These are phyloP conservation scores for Urocitellus parryii DNA, from an alignment of 2,113 vertebrate genomes.

Conservation along the genomic window DNA sequence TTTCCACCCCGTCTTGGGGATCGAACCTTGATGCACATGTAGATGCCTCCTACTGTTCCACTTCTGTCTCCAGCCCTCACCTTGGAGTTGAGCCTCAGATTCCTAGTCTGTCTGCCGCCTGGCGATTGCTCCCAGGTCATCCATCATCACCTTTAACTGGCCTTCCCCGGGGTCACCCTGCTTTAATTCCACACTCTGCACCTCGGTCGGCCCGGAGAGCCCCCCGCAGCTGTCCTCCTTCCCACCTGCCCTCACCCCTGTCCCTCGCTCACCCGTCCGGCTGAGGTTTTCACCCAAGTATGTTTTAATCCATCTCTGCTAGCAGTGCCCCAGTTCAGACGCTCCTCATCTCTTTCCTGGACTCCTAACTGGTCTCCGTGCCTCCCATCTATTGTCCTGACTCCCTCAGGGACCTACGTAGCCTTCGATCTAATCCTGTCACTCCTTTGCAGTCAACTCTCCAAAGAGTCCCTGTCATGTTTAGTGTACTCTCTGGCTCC, in stretches of 20 bases:
- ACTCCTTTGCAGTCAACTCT: neutral
- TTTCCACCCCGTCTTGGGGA: neutral
- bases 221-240: neutral
- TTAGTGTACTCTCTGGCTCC: neutral
- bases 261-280: neutral
- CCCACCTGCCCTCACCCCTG: too few species aligned
- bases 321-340: neutral
- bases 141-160: neutral
- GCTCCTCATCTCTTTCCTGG: neutral
- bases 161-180: neutral
- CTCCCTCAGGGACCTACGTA: neutral
- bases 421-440: neutral
- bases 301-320: neutral
- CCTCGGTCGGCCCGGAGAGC: neutral
- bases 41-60: rapidly evolving
- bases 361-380: neutral
- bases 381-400: neutral
- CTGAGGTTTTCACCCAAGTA: neutral
- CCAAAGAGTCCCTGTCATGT: neutral
- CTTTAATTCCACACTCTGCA: neutral
- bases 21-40: neutral
- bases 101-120: neutral
- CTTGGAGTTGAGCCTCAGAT: neutral
- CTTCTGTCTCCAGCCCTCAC: neutral
- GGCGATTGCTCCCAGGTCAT: neutral